These are phyloP conservation scores for Pangasius krempfi DNA, from an alignment of 2,797 vertebrate genomes.

Conservation along the genomic window DNA sequence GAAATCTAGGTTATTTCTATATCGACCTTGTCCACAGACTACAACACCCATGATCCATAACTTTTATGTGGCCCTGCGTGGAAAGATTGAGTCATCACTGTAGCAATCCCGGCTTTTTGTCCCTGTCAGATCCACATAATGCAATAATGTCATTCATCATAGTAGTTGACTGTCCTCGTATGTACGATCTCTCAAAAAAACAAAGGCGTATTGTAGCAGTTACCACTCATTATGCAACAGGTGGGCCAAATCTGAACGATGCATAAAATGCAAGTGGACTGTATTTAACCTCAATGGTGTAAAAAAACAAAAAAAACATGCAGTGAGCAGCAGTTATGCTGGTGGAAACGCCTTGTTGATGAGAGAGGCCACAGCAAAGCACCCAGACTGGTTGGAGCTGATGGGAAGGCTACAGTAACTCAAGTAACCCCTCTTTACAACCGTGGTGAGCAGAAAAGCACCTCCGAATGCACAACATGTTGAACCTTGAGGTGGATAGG, in stretches of 20 bases:
- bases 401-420: neutral
- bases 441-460: neutral
- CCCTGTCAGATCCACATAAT: conserved; percentile 38
- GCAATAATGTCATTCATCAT: neutral
- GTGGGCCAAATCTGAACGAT: neutral
- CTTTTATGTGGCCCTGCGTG: conserved; percentile 23
- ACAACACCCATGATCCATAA: conserved; percentile 44
- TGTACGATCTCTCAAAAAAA: neutral
- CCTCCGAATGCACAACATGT: neutral
- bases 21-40: conserved; percentile 31
- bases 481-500: neutral
- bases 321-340: neutral
- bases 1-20: conserved; percentile 31
- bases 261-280: neutral
- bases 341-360: neutral
- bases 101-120: conserved; percentile 9
- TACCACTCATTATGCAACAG: neutral
- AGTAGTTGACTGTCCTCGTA: neutral
- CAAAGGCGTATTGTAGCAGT: neutral
- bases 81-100: conserved; percentile 12
- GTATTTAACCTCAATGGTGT: neutral
- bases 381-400: neutral
- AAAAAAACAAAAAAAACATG: neutral
- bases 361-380: neutral
- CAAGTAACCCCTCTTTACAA: neutral